Conservation (phyloP, 2,113 vertebrate genomes). For the Pseudopodoces humilis region DNA sequence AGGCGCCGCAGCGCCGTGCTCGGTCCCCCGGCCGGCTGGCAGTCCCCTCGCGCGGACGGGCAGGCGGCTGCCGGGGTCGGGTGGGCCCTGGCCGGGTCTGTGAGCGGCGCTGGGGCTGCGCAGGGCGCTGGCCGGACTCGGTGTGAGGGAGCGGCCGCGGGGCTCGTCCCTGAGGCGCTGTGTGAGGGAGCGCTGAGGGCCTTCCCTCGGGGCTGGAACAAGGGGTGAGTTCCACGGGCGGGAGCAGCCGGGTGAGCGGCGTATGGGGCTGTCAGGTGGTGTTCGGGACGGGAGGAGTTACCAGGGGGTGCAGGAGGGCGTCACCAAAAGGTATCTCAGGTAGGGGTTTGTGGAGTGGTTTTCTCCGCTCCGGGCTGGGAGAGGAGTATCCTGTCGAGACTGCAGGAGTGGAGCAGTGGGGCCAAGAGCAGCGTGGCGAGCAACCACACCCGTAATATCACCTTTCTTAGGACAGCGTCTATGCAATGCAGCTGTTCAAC, state of each 20-base stretch:
- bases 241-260: neutral
- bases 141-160: neutral
- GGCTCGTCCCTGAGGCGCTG: neutral
- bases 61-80: neutral
- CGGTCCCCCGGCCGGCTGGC: neutral
- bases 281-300: neutral
- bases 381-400: fast-evolving
- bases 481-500: fast-evolving
- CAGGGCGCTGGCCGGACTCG: neutral
- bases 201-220: neutral
- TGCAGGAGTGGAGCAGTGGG: fast-evolving
- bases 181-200: neutral
- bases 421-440: neutral
- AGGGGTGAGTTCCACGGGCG: neutral
- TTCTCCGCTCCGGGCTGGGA: neutral
- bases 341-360: fast-evolving
- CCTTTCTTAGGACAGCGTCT: neutral
- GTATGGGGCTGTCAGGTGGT: fast-evolving
- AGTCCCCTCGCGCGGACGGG: neutral
- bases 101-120: neutral
- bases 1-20: neutral
- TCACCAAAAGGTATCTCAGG: fast-evolving
- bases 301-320: neutral
- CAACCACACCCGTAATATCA: neutral
- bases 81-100: neutral